phyloP scores from a whole-genome alignment of 2,888 invertebrate genomes.

The Drosophila algonquin region DNA sequence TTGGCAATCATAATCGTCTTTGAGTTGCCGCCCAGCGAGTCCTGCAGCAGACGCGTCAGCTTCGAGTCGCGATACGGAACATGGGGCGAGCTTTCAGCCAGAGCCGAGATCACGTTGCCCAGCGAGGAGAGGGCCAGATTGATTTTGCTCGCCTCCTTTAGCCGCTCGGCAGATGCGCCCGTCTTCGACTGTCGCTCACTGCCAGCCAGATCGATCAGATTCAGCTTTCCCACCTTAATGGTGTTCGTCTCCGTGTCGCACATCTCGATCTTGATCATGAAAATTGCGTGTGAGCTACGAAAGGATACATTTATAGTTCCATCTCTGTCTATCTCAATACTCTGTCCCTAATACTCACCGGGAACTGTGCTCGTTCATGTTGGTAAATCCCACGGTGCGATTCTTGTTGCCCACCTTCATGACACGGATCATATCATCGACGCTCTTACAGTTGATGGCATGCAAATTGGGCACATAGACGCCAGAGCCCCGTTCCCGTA shows the following conservation, averaged over 20 bases:
- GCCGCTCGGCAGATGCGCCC: constrained; percentile 95
- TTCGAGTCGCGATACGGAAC: constrained; percentile 99
- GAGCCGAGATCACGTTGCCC: constrained; percentile 98
- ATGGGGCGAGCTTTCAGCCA: constrained; percentile 97
- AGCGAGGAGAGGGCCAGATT: constrained; percentile 98
- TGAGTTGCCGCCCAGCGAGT: constrained; percentile 99
- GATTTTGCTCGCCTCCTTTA: constrained; percentile 98
- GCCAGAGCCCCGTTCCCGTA: constrained; percentile 90
- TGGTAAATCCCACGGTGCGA: constrained; percentile 97
- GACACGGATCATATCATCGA: constrained; percentile 95
- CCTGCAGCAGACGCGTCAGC: constrained; percentile 96
- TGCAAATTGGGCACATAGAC: constrained; percentile 98
- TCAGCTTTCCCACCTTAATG: constrained; percentile 94
- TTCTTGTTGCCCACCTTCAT: constrained; percentile 97
- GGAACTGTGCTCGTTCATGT: constrained; percentile 99
- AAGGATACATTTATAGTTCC: too few species aligned
- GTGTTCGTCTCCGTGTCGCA: constrained; percentile 87
- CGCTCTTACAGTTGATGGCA: constrained; percentile 96
- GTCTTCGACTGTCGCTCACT: constrained; percentile 99
- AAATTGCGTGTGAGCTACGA: constrained; percentile 96
- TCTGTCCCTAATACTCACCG: constrained; percentile 54
- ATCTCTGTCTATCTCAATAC: too few species aligned
- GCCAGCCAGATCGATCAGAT: constrained; percentile 98
- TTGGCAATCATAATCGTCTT: constrained; percentile 99
- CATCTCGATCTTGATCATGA: constrained; percentile 98